Percentiles rank a stretch among this genome's conserved stretches.
phyloP scores from a whole-genome alignment of 2,888 invertebrate genomes.

The Coelogynopora nodosa region DNA sequence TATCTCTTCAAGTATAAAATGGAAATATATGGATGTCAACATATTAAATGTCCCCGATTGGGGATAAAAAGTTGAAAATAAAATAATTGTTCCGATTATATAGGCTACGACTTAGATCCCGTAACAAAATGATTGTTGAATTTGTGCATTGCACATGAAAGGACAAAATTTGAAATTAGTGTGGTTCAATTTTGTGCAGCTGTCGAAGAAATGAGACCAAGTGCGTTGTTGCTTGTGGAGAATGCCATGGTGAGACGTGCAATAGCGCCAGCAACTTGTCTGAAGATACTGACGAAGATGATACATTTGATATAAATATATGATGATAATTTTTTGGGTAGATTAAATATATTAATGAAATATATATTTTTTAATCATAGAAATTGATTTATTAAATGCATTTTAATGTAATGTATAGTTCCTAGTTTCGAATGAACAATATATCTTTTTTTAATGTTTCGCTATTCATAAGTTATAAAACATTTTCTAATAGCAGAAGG shows the following conservation, averaged over 20 bases:
- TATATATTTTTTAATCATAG: background rate
- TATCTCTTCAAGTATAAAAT: background rate
- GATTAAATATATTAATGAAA: background rate
- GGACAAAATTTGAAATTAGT: background rate
- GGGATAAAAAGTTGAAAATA: background rate
- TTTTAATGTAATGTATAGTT: background rate
- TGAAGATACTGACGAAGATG: background rate
- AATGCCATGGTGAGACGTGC: background rate
- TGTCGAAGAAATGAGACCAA: background rate
- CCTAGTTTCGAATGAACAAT: no score
- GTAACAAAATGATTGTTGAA: background rate
- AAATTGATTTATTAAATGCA: no score
- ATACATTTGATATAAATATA: background rate
- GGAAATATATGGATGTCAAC: background rate
- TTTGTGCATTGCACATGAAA: background rate
- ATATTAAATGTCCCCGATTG: background rate
- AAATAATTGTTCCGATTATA: background rate
- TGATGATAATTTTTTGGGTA: background rate
- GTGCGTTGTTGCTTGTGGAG: background rate
- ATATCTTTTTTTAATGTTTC: no score
- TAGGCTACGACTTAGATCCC: background rate
- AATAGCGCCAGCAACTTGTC: background rate
- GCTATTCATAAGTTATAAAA: no score
- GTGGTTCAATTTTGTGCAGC: background rate
- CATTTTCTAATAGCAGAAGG: no score